These are phyloP conservation scores for Echeneis naucrates DNA, from an alignment of 2,797 vertebrate genomes.

Conservation along the genomic window DNA sequence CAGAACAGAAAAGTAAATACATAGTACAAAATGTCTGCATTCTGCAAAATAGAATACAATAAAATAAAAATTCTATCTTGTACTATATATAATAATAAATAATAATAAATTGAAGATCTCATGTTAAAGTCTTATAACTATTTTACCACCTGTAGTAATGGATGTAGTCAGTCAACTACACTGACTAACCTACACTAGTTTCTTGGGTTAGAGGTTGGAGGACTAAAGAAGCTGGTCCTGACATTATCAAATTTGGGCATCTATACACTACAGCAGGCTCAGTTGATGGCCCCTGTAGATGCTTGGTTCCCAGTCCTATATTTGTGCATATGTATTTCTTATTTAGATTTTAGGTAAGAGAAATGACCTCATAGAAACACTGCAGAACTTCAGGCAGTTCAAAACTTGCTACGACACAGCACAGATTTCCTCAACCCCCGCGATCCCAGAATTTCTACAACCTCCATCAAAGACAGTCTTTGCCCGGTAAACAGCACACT, in stretches of 20 bases:
- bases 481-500: slow-evolving; percentile 63
- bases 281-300: not conserved
- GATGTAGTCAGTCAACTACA: not conserved
- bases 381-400: not conserved
- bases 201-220: not conserved
- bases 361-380: not conserved
- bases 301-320: not conserved
- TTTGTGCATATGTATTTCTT: not conserved
- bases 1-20: not conserved
- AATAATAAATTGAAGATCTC: no score
- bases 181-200: not conserved
- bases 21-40: not conserved
- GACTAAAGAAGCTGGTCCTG: not conserved
- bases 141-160: not conserved
- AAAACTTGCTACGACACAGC: slow-evolving; percentile 27
- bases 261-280: not conserved
- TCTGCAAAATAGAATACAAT: no score
- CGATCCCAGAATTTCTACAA: slow-evolving; percentile 24
- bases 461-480: slow-evolving; percentile 47
- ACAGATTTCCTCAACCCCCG: slow-evolving; percentile 41
- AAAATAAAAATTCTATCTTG: not conserved
- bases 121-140: not conserved
- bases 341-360: not conserved
- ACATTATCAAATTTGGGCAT: not conserved
- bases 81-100: no score